Evolutionary conservation across 2,797 vertebrate species (phyloP), one percentile per base, ranked within the genome.

Genomic region (Cuniculus paca): DNA sequence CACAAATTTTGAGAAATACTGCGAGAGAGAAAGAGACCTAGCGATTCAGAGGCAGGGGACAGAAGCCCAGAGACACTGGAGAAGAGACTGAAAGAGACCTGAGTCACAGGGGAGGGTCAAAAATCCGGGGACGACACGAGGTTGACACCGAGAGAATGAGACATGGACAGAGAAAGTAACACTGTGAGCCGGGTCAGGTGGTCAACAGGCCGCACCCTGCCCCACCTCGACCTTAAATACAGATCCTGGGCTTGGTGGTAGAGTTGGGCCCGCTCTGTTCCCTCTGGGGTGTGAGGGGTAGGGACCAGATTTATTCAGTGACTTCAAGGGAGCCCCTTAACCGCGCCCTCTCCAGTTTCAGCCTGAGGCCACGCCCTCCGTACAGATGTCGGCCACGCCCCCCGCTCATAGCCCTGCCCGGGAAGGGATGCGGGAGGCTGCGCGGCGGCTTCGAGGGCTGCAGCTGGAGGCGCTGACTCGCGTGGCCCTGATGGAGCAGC

Each of bases 401-500:
- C 54, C 70, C 3, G 6, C 63, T 0, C 8, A 61, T 34, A 1
- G 56, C 24, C 45, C 2, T 5, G 1, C 70, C 0, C 72, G 75
- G 52, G 97, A 96, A 6, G 95, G 83, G 39, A 88, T 81, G 34
- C 88, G 97, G 42, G 97, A 75, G 42, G 85, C 42, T 0, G 95
- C 96, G 0, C 88, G 92, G 58, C 68, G 91, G 16, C 88, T 96
- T 10, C 95, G 93, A 11, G 95, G n/a, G 2, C 95, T 98, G 88
- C 97, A 96, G 68, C 78, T 97, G 90, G 98, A 97, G 96, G 63
- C 95, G 2, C 84, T 98, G 91, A 88, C 95, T 0, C 98, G 98
- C 0, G 98, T 98, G 36, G 99, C 98, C 0, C 91, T 98, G 94
- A 97, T 99, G 97, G 99, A 99, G 72, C 98, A 98, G 83, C 98